Conservation (phyloP, 1,140 invertebrate genomes). For the Adelges cooleyi region DNA sequence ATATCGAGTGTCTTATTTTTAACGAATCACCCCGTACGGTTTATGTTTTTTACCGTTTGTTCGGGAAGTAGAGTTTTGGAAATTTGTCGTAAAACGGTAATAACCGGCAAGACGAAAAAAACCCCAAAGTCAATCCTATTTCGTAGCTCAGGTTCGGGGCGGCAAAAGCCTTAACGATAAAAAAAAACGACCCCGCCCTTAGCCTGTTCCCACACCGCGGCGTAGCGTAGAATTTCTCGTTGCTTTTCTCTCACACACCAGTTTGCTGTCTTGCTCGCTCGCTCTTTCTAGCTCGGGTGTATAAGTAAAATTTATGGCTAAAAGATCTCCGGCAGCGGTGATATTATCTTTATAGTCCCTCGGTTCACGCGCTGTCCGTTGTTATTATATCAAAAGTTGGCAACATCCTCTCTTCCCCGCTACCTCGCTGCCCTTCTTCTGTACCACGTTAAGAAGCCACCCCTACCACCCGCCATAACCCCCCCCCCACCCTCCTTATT, state of each 20-base stretch:
- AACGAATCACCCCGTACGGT: too few relatives aligned
- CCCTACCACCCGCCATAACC: too few relatives aligned
- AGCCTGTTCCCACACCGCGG: too few relatives aligned
- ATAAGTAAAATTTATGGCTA: constrained; percentile 27
- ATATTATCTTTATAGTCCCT: constrained; percentile 27
- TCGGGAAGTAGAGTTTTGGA: constrained; percentile 2
- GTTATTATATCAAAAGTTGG: constrained; percentile 28
- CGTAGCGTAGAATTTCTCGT: neutral
- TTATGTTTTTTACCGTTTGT: too few relatives aligned
- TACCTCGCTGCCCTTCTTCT: neutral
- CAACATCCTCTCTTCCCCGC: constrained; percentile 2
- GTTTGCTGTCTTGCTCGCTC: neutral
- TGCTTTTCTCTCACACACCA: neutral
- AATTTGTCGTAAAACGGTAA: neutral
- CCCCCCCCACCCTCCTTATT: neutral
- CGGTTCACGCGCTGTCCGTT: constrained; percentile 21
- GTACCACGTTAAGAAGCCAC: neutral
- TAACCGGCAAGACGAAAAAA: neutral
- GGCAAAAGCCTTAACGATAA: constrained; percentile 19
- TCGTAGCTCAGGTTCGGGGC: neutral
- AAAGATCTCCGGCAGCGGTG: constrained; percentile 17
- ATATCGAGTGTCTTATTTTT: too few relatives aligned
- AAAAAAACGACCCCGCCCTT: neutral
- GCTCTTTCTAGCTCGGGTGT: neutral
- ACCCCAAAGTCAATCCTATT: constrained; percentile 6